Conservation (phyloP, 2,113 vertebrate genomes). For the Emydocephalus ijimae region DNA sequence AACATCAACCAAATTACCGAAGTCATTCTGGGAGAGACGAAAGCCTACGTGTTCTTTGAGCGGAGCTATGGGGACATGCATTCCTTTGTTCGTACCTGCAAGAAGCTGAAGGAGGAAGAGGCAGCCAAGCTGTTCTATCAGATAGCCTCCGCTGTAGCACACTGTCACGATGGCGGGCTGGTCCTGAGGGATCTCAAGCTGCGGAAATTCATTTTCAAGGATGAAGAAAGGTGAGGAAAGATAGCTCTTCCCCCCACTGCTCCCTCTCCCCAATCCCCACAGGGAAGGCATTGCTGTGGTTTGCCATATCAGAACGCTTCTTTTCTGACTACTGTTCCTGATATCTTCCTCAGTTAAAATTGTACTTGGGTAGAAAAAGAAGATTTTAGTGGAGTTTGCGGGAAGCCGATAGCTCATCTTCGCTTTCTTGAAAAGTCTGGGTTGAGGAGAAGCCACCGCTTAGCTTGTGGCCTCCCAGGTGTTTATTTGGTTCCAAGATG, state of each 20-base stretch:
- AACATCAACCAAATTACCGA: constrained; percentile 98
- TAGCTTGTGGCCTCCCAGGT: background rate
- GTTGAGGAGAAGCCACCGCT: background rate
- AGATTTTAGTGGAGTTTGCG: background rate
- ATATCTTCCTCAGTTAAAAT: background rate
- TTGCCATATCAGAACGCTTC: background rate
- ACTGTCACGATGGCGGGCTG: constrained; percentile 95
- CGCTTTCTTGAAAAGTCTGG: background rate
- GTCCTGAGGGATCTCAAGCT: constrained; percentile 98
- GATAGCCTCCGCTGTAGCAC: constrained; percentile 95
- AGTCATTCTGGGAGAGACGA: constrained; percentile 92
- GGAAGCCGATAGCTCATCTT: background rate
- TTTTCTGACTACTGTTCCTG: background rate
- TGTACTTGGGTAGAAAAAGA: background rate
- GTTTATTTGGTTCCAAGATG: background rate
- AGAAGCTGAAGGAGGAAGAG: constrained; percentile 96
- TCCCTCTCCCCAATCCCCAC: background rate
- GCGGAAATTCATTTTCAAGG: constrained; percentile 97
- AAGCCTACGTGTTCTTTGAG: constrained; percentile 96
- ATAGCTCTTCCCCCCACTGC: accelerated
- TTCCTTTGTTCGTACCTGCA: constrained; percentile 96
- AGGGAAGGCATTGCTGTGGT: background rate
- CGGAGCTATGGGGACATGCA: constrained; percentile 98
- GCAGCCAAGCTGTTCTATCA: constrained; percentile 96
- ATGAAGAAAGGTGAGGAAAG: constrained; percentile 88